A percentile compares a stretch with the other conserved stretches of the same genome.
Conservation (phyloP, 2,797 vertebrate genomes). For the Trichosurus vulpecula region DNA sequence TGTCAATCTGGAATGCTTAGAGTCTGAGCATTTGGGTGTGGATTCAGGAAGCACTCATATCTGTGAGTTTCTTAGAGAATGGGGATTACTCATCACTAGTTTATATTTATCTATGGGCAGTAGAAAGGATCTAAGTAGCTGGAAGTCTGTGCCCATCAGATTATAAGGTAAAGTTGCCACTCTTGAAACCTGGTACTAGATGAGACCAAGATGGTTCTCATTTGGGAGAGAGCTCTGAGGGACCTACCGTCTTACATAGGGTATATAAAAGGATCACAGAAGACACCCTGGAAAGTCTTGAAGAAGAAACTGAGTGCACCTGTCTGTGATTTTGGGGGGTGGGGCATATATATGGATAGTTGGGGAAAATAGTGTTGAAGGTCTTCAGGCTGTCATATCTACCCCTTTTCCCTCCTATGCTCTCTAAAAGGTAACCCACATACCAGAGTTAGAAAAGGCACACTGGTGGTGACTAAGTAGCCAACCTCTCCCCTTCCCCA, state of each 20-base stretch:
- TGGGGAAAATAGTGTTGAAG: neutral
- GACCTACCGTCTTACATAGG: neutral
- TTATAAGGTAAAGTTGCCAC: neutral
- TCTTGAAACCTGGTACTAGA: neutral
- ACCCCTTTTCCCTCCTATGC: neutral
- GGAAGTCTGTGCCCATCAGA: neutral
- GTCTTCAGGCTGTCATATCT: neutral
- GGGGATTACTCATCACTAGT: neutral
- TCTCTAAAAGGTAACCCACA: neutral
- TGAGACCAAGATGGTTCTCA: neutral
- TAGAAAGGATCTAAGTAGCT: neutral
- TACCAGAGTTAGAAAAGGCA: neutral
- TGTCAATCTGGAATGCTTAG: neutral
- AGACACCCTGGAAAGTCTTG: neutral
- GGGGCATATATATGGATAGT: neutral
- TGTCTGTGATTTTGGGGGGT: neutral
- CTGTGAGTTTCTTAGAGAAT: neutral
- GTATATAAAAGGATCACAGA: neutral
- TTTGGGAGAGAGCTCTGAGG: neutral
- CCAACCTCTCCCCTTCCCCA: neutral
- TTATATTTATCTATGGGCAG: neutral
- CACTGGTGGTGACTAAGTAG: neutral
- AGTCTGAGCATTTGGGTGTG: neutral
- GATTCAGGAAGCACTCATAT: neutral
- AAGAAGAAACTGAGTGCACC: neutral